A percentile compares a stretch with the other conserved stretches of the same genome.
Conservation (phyloP, 2,888 invertebrate genomes). For the Idaea straminata region DNA sequence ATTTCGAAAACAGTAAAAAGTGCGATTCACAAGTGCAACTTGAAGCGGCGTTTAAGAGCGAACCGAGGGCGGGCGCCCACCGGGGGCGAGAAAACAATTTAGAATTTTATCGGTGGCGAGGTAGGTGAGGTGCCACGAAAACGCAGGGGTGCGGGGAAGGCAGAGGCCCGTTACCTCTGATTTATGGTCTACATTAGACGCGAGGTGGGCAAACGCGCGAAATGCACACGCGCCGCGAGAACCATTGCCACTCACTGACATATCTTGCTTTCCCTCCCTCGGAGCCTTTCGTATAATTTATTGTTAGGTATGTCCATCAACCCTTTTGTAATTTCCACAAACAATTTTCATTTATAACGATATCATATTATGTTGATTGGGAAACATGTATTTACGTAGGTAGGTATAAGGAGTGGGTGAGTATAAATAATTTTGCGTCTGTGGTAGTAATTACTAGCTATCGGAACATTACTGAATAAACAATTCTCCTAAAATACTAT, state of each 20-base stretch:
- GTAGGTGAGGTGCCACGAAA: conserved; percentile 16
- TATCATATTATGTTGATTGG: neutral
- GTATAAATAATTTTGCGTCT: neutral
- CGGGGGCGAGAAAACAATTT: conserved; percentile 79
- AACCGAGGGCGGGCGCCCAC: conserved; percentile 75
- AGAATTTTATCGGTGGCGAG: conserved; percentile 73
- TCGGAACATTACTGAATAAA: neutral
- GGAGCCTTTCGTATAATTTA: conserved; percentile 19
- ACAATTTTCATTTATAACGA: neutral
- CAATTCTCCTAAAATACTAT: neutral
- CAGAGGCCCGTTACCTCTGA: conserved; percentile 66
- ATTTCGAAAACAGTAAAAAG: conserved; percentile 78
- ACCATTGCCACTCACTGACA: conserved; percentile 55
- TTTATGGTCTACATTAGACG: conserved; percentile 73
- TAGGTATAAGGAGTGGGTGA: neutral
- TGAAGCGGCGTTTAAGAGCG: conserved; percentile 79
- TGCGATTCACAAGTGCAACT: conserved; percentile 80
- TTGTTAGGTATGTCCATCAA: conserved; percentile 3
- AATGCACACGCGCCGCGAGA: conserved; percentile 57
- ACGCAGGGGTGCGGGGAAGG: conserved; percentile 41
- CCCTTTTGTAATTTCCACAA: neutral
- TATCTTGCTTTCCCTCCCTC: conserved; percentile 29
- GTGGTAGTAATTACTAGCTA: neutral
- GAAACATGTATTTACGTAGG: neutral
- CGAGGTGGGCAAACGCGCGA: conserved; percentile 61